Evolutionary conservation across 2,797 vertebrate genomes (phyloP).

Genomic region (Acipenser oxyrinchus): DNA sequence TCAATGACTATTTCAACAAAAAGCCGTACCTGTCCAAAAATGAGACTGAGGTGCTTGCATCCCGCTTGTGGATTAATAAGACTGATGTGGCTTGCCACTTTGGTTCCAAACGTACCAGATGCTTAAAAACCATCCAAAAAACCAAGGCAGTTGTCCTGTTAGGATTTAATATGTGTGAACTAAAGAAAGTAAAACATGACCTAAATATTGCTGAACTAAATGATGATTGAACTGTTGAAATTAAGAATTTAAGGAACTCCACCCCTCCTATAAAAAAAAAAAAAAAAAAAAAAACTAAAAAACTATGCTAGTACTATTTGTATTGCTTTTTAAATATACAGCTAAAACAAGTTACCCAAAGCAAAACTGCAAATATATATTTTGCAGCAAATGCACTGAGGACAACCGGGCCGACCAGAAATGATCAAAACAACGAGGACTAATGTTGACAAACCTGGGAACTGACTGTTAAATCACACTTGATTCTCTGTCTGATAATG

Average conservation of each 20-base stretch:
- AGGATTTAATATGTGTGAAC: conserved; percentile 84
- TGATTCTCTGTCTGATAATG: too few species aligned
- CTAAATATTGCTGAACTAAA: conserved; percentile 40
- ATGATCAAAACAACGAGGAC: background rate
- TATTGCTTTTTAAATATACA: background rate
- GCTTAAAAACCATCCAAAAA: conserved; percentile 76
- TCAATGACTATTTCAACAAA: conserved; percentile 81
- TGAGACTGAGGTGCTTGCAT: conserved; percentile 76
- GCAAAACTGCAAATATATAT: background rate
- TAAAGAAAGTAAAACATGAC: conserved; percentile 77
- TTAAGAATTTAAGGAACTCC: background rate
- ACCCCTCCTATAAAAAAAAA: background rate
- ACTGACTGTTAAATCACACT: too few species aligned
- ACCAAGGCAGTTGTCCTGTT: conserved; percentile 64
- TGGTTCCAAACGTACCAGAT: conserved; percentile 69
- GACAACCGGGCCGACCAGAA: background rate
- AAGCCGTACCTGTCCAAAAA: conserved; percentile 78
- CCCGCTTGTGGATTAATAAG: conserved; percentile 65
- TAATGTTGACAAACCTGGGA: conserved; percentile 2
- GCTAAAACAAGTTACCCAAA: background rate
- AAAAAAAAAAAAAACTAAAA: too few species aligned
- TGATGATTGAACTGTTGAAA: background rate
- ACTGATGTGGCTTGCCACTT: conserved; percentile 77
- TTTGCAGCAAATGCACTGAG: background rate
- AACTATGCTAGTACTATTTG: background rate